Percentiles rank a stretch among this genome's conserved stretches.
These are phyloP conservation scores for Dromiciops gliroides DNA, from an alignment of 2,113 vertebrate species.

Conservation along the genomic window DNA sequence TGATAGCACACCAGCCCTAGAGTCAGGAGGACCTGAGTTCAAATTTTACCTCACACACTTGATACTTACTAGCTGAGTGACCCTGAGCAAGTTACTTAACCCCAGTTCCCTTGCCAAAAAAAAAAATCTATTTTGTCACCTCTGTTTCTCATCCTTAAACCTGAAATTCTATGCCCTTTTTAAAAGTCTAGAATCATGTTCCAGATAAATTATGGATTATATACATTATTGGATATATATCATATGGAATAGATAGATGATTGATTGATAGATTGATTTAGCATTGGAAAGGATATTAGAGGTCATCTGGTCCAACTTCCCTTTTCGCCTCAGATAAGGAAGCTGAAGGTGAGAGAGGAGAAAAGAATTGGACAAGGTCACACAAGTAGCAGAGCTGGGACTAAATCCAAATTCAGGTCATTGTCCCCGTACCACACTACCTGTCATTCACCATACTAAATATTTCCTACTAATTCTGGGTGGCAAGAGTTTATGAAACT, in stretches of 20 bases:
- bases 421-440: not conserved
- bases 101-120: too few relatives aligned
- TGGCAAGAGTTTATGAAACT: not conserved
- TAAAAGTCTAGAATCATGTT: slow-evolving; percentile 1
- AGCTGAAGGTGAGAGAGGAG: not conserved
- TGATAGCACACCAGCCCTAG: too few relatives aligned
- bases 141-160: not conserved
- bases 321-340: not conserved
- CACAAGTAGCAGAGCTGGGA: not conserved
- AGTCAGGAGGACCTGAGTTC: too few relatives aligned
- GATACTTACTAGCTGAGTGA: too few relatives aligned
- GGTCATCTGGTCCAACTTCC: not conserved
- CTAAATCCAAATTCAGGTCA: not conserved
- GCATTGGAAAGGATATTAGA: not conserved
- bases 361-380: not conserved
- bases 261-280: too few relatives aligned
- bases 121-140: slow-evolving; percentile 11
- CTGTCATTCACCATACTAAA: not conserved
- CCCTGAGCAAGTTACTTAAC: too few relatives aligned
- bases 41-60: too few relatives aligned
- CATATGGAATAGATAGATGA: not conserved
- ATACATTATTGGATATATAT: not conserved
- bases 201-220: not conserved
- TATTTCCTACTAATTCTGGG: not conserved
- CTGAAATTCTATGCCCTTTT: not conserved